A percentile compares a stretch with the other conserved stretches of the same genome.
Evolutionary conservation across 2,888 invertebrate species (phyloP).

Genomic region (Deroplatys truncata): DNA sequence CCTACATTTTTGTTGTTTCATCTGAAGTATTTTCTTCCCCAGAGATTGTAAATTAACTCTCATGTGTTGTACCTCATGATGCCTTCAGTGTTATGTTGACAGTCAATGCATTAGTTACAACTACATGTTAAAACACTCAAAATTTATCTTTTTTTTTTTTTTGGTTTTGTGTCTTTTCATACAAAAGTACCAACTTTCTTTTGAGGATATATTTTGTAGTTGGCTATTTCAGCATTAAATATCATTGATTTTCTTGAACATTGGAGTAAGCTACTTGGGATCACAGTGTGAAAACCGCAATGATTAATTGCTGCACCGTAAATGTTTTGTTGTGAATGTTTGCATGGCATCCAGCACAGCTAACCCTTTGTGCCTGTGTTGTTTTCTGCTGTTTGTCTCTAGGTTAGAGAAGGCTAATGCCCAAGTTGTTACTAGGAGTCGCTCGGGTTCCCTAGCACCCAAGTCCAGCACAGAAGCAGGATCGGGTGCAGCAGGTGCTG

Average conservation of each 20-base stretch:
- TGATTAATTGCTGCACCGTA: neutral
- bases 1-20: no score
- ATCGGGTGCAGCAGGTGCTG: slow-evolving; percentile 33
- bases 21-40: no score
- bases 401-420: slow-evolving; percentile 66
- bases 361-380: slow-evolving; percentile 22
- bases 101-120: no score
- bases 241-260: neutral
- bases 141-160: no score
- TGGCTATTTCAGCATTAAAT: no score
- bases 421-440: slow-evolving; percentile 75
- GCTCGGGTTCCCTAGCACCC: slow-evolving; percentile 59
- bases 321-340: slow-evolving; percentile 15
- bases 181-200: no score
- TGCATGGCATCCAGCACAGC: slow-evolving; percentile 17
- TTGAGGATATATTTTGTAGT: no score
- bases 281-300: neutral
- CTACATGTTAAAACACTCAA: no score
- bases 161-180: no score
- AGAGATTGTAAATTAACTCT: no score
- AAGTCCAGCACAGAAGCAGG: slow-evolving; percentile 37
- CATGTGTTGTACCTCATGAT: no score
- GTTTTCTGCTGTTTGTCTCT: slow-evolving; percentile 28
- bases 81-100: no score
- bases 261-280: neutral